A percentile compares a stretch with the other conserved stretches of the same genome.
These are phyloP conservation scores for Holacanthus passer DNA, from an alignment of 2,113 vertebrate genomes.

Conservation along the genomic window DNA sequence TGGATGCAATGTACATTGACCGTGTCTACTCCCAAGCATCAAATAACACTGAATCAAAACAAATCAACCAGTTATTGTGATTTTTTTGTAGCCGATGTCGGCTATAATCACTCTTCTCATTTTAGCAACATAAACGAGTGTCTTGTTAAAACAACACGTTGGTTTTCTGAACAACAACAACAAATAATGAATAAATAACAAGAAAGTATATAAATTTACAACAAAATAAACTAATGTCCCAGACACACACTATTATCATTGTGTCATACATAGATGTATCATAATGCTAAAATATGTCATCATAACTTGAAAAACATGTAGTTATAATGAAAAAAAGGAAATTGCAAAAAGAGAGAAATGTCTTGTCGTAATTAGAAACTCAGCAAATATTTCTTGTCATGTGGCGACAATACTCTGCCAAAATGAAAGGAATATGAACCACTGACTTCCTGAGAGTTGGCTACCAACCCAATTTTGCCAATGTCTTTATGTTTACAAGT, in stretches of 20 bases:
- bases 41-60: not conserved
- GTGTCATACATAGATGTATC: constrained; percentile 48
- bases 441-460: not conserved
- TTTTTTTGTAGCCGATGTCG: not conserved
- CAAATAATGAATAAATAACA: too few relatives aligned
- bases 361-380: not conserved
- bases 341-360: not conserved
- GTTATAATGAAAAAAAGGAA: not conserved
- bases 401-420: not conserved
- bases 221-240: constrained; percentile 24
- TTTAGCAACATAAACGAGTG: not conserved
- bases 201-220: too few relatives aligned
- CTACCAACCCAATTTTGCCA: not conserved
- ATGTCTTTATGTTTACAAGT: not conserved
- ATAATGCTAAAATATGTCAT: not conserved
- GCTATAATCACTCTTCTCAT: not conserved
- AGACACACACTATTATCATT: constrained; percentile 34
- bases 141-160: not conserved
- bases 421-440: not conserved
- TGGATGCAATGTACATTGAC: not conserved
- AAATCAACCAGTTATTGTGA: not conserved
- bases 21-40: not conserved
- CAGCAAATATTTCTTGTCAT: not conserved
- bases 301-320: not conserved
- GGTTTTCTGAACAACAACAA: too few relatives aligned